A percentile compares a stretch with the other conserved stretches of the same genome.
phyloP scores from a whole-genome alignment of 2,113 vertebrate genomes.

The Polyodon spathula region DNA sequence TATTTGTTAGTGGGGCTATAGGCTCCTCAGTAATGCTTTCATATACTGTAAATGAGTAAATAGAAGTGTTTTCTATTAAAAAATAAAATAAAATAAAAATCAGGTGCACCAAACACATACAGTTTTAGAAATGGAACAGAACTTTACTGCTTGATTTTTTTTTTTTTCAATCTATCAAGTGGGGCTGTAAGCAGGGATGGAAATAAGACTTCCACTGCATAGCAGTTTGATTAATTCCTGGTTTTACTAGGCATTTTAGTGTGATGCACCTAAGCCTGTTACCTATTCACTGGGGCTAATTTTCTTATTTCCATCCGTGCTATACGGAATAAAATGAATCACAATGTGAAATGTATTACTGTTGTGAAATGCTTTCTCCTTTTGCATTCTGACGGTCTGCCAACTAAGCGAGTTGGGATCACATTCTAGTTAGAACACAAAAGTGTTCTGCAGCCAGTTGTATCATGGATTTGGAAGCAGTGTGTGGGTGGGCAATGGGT shows the following conservation, averaged over 20 bases:
- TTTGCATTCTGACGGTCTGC: not conserved
- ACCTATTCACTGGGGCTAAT: too few relatives aligned
- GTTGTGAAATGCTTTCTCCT: not conserved
- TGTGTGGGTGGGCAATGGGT: not conserved
- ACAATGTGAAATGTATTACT: not conserved
- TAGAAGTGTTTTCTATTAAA: not conserved
- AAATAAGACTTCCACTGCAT: too few relatives aligned
- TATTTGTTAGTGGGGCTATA: too few relatives aligned
- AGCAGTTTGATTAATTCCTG: too few relatives aligned
- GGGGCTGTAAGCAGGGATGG: not conserved
- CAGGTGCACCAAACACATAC: too few relatives aligned
- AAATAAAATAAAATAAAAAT: not conserved
- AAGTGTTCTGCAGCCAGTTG: slow-evolving; percentile 2
- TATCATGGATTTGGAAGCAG: slow-evolving; percentile 1
- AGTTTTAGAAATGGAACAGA: too few relatives aligned
- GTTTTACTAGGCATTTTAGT: not conserved
- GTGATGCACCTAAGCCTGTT: not conserved
- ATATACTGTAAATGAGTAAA: not conserved
- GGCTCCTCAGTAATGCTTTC: too few relatives aligned
- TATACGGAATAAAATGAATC: not conserved
- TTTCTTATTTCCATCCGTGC: not conserved
- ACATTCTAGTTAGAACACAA: slow-evolving; percentile 9
- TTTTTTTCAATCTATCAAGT: not conserved
- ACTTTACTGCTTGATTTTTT: not conserved
- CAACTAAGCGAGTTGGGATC: not conserved